These are phyloP conservation scores for Gymnosoma rotundatum DNA, from an alignment of 2,888 invertebrate species.

Conservation along the genomic window DNA sequence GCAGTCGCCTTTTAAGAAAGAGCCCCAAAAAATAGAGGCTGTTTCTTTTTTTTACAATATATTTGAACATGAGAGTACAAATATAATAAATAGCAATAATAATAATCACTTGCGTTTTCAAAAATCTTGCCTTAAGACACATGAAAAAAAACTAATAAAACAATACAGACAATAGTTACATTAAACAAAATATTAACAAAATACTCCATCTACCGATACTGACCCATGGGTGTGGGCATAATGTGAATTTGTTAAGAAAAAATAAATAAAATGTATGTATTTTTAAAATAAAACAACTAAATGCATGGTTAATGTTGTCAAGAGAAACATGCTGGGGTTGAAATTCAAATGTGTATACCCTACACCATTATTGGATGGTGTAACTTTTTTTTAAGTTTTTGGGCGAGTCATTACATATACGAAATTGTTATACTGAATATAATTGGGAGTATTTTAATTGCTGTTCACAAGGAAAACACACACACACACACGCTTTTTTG, in stretches of 20 bases:
- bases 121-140: slow-evolving; percentile 12
- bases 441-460: slow-evolving; percentile 6
- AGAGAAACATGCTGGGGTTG: slow-evolving; percentile 33
- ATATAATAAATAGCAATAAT: slow-evolving; percentile 43
- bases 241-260: slow-evolving; percentile 38
- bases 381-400: slow-evolving; percentile 21
- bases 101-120: slow-evolving; percentile 50
- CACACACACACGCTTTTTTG: no score
- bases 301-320: slow-evolving; percentile 30
- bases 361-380: slow-evolving; percentile 33
- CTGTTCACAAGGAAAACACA: no score
- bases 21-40: slow-evolving; percentile 25
- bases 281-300: background rate
- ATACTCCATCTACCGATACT: slow-evolving; percentile 42
- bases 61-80: slow-evolving; percentile 10
- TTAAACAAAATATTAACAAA: slow-evolving; percentile 48
- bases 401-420: slow-evolving; percentile 9
- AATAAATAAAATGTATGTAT: background rate
- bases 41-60: slow-evolving; percentile 8
- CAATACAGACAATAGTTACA: slow-evolving; percentile 30
- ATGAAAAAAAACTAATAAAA: background rate
- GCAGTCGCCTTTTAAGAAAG: slow-evolving; percentile 14
- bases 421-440: slow-evolving; percentile 1
- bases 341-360: slow-evolving; percentile 28
- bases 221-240: slow-evolving; percentile 66